Evolutionary conservation across 1,140 invertebrate genomes (phyloP).

Genomic region (Apis mellifera): DNA sequence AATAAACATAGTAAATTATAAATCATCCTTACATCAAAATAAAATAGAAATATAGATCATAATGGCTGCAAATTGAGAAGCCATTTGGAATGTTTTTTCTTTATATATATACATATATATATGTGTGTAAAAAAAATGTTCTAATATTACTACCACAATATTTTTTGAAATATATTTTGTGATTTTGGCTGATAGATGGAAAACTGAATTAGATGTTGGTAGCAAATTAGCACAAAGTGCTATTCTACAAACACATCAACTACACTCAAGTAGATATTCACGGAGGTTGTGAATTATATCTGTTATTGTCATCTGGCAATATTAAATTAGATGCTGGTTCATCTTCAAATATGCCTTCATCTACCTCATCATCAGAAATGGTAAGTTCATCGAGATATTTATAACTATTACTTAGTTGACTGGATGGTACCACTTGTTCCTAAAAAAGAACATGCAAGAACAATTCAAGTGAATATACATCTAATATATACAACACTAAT

Average conservation of each 20-base stretch:
- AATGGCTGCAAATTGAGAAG: background rate
- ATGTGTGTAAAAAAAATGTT: background rate
- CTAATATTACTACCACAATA: background rate
- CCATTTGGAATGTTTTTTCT: constrained; percentile 7
- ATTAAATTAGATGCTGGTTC: constrained; percentile 32
- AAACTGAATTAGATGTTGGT: constrained; percentile 16
- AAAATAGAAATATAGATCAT: background rate
- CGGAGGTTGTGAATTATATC: constrained; percentile 40
- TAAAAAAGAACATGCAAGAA: constrained; percentile 4
- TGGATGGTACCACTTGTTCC: constrained; percentile 55
- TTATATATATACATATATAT: background rate
- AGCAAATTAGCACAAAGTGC: constrained; percentile 16
- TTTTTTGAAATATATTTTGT: constrained; percentile 4
- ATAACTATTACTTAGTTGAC: constrained; percentile 40
- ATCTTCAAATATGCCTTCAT: constrained; percentile 51
- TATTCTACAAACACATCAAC: constrained; percentile 26
- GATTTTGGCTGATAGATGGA: constrained; percentile 9
- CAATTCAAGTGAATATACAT: background rate
- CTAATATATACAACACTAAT: no score
- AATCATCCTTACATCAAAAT: background rate
- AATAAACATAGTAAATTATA: background rate
- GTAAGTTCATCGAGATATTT: constrained; percentile 40
- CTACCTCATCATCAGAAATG: constrained; percentile 38
- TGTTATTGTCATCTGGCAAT: constrained; percentile 29
- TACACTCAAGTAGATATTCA: constrained; percentile 25